Evolutionary conservation across 2,113 vertebrate genomes (phyloP).

Genomic region (Canis aureus): DNA sequence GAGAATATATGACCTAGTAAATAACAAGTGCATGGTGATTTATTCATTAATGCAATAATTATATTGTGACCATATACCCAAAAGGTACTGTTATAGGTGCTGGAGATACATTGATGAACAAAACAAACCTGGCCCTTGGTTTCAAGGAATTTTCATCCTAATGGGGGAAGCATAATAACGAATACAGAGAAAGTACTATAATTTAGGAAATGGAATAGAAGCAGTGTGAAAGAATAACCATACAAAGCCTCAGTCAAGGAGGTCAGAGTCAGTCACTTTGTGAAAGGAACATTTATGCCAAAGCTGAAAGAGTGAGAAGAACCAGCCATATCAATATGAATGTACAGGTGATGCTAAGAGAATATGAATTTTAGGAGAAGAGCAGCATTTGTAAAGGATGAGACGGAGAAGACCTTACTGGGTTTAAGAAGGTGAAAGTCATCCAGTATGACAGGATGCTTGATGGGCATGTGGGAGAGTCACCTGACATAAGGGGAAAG

Average conservation of each 20-base stretch:
- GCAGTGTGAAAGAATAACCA: not conserved
- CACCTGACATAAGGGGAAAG: not conserved
- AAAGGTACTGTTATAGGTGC: not conserved
- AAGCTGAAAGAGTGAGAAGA: not conserved
- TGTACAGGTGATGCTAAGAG: not conserved
- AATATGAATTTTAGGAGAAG: not conserved
- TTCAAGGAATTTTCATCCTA: not conserved
- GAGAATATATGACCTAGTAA: not conserved
- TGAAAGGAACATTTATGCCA: not conserved
- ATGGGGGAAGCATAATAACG: not conserved
- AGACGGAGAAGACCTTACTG: not conserved
- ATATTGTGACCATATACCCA: not conserved
- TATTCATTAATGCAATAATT: not conserved
- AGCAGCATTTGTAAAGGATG: not conserved
- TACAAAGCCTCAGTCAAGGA: too few species aligned
- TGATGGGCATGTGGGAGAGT: not conserved
- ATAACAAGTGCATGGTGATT: not conserved
- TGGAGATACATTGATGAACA: not conserved
- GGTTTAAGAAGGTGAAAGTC: not conserved
- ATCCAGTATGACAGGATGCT: not conserved
- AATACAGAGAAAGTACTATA: not conserved
- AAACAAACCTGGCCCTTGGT: not conserved
- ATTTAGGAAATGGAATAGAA: not conserved
- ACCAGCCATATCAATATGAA: not conserved
- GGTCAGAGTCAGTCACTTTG: not conserved